Percentiles rank a stretch among this genome's conserved stretches.
Conservation (phyloP, 37 sponge, comb jelly and placozoan genomes). For the Eunapius fragilis region DNA sequence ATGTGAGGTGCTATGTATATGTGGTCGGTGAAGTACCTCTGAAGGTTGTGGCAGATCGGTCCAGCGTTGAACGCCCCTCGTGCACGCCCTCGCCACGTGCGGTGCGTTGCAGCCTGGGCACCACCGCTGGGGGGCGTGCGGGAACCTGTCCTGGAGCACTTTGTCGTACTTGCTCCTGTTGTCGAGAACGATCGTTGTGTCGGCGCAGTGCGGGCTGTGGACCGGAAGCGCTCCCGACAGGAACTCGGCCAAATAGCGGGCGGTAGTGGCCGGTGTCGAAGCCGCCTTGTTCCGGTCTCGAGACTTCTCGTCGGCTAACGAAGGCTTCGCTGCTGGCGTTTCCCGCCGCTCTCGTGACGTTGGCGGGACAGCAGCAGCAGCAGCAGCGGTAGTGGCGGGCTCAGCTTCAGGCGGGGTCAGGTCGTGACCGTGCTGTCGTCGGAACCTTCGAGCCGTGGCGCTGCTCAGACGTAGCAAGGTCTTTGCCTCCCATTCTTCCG, state of each 20-base stretch:
- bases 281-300: neutral
- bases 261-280: neutral
- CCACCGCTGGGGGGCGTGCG: slow-evolving; percentile 43
- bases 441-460: slow-evolving; percentile 23
- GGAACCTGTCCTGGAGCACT: slow-evolving; percentile 47
- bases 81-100: neutral
- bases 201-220: slow-evolving; percentile 9
- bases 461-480: slow-evolving; percentile 32
- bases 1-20: too few relatives aligned
- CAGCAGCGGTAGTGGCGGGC: neutral
- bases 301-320: neutral
- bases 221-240: slow-evolving; percentile 29
- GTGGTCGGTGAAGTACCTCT: slow-evolving; percentile 39
- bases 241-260: slow-evolving; percentile 1
- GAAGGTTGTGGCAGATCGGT: slow-evolving; percentile 51
- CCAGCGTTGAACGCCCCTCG: slow-evolving; percentile 52
- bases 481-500: slow-evolving; percentile 41
- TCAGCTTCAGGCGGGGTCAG: neutral
- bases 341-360: neutral
- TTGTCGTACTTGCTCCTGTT: slow-evolving; percentile 9
- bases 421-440: neutral
- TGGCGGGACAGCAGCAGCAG: neutral
- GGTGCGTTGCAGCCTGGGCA: neutral
- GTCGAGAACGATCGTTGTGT: slow-evolving; percentile 9
- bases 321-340: neutral